These are phyloP conservation scores for Brachionus plicatilis DNA, from an alignment of 1,140 invertebrate genomes.

Conservation along the genomic window DNA sequence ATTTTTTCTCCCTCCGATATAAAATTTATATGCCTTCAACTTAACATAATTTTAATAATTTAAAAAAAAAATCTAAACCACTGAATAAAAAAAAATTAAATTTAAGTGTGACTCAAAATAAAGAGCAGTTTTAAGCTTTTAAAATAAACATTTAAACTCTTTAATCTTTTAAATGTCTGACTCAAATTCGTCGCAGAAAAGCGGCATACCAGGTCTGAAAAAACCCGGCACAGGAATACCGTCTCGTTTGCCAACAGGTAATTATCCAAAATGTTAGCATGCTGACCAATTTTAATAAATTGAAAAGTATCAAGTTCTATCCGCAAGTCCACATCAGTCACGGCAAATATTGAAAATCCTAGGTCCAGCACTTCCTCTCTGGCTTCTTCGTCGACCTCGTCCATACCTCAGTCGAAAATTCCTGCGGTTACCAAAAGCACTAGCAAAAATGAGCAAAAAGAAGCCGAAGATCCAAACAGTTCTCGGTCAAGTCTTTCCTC, in stretches of 20 bases:
- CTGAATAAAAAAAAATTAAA: neutral
- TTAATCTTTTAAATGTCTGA: neutral
- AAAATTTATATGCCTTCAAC: neutral
- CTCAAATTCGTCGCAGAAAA: neutral
- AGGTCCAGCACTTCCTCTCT: neutral
- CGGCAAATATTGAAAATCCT: neutral
- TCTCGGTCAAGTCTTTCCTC: constrained; percentile 10
- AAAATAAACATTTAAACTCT: neutral
- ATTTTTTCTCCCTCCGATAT: neutral
- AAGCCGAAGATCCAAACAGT: neutral
- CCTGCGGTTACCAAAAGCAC: neutral
- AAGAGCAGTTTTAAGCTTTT: constrained; percentile 5
- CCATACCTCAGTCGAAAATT: neutral
- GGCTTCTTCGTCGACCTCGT: neutral
- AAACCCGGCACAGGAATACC: neutral
- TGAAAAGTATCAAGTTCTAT: neutral
- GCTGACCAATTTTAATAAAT: neutral
- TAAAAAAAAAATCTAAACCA: neutral
- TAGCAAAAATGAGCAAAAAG: neutral
- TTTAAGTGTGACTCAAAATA: constrained; percentile 9
- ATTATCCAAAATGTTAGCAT: neutral
- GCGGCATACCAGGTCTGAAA: neutral
- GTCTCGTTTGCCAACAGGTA: neutral
- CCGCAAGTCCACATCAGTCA: neutral
- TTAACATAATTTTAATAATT: neutral